Percentiles rank a stretch among this genome's conserved stretches.
Conservation (phyloP, 2,797 vertebrate species). For the Sardinella longiceps region DNA sequence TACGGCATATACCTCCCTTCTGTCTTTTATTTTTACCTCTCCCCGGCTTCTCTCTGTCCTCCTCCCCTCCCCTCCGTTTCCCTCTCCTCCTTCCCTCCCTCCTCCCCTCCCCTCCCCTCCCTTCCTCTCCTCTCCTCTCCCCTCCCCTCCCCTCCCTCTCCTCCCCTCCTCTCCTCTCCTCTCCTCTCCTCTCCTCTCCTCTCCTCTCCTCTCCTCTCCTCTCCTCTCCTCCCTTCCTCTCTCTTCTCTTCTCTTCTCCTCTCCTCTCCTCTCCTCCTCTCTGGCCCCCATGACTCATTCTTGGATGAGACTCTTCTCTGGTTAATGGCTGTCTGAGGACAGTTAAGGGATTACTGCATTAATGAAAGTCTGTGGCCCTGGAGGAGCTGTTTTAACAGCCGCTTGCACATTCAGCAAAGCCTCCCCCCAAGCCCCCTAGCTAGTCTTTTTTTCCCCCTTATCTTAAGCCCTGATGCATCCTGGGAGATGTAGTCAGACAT, state of each 20-base stretch:
- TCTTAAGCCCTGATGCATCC: background rate
- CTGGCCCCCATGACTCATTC: background rate
- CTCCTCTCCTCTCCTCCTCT: background rate
- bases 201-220: background rate
- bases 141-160: background rate
- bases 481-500: background rate
- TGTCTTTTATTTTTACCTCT: too few species aligned
- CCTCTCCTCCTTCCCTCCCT: background rate
- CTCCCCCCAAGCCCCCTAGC: conserved; percentile 1
- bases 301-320: conserved; percentile 13
- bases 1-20: too few species aligned
- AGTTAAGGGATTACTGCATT: conserved; percentile 27
- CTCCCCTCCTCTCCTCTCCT: too few species aligned
- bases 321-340: conserved; percentile 19
- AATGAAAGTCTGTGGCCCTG: conserved; percentile 14
- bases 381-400: background rate
- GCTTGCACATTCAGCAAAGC: conserved; percentile 23
- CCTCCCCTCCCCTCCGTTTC: too few species aligned
- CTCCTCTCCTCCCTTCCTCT: background rate
- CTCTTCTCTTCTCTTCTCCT: background rate
- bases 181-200: background rate
- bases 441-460: background rate
- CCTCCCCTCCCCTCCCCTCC: background rate
- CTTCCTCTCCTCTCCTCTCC: background rate
- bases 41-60: background rate